Percentiles rank a stretch among this genome's conserved stretches.
These are phyloP conservation scores for Pachycephus smyrnensis DNA, from an alignment of 2,888 invertebrate species.

Conservation along the genomic window DNA sequence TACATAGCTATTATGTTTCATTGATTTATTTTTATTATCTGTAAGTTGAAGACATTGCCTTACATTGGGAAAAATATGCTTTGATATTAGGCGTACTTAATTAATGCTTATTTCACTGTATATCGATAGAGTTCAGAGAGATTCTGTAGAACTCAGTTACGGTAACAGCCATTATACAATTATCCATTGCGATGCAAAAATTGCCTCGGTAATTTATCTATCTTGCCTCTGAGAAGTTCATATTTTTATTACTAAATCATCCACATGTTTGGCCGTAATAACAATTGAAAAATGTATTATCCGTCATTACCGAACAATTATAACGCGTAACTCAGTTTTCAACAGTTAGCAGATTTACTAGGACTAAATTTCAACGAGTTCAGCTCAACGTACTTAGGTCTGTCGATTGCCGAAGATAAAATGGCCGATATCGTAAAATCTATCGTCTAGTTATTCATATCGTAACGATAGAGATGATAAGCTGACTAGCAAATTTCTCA, in stretches of 20 bases:
- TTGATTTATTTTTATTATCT: conserved; percentile 1
- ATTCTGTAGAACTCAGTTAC: conserved; percentile 5
- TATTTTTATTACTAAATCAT: not conserved
- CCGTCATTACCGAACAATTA: not conserved
- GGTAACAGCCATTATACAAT: conserved; percentile 1
- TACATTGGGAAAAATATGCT: conserved; percentile 24
- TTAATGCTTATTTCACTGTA: conserved; percentile 10
- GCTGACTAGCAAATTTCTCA: conserved; percentile 54
- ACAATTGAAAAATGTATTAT: too few species aligned
- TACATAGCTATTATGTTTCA: not conserved
- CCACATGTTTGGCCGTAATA: not conserved
- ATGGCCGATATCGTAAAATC: not conserved
- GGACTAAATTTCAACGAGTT: not conserved
- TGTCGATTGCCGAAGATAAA: not conserved
- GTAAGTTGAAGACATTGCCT: not conserved
- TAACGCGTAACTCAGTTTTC: not conserved
- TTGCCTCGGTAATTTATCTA: not conserved
- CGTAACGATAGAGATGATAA: conserved; percentile 26
- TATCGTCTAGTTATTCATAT: not conserved
- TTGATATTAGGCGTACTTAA: conserved; percentile 6
- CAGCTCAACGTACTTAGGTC: not conserved
- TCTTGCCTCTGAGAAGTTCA: not conserved
- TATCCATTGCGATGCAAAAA: not conserved
- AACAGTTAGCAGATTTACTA: not conserved
- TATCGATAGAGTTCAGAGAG: conserved; percentile 9